Percentiles rank a stretch among this genome's conserved stretches.
Evolutionary conservation across 2,888 invertebrate species (phyloP).

Genomic region (Gisinianus flammeolus): DNA sequence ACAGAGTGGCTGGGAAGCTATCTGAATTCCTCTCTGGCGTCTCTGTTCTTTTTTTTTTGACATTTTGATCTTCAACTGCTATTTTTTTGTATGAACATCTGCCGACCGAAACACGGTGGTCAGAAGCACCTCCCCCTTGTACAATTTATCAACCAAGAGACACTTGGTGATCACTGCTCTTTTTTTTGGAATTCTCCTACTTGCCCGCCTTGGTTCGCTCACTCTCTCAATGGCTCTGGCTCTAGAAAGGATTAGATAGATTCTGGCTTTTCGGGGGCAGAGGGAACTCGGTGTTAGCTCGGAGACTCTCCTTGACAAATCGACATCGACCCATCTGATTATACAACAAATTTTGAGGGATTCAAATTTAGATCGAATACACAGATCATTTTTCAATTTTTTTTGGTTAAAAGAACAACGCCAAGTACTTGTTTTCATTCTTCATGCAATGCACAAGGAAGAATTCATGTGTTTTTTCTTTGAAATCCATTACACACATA

Average conservation of each 20-base stretch:
- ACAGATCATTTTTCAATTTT: not conserved
- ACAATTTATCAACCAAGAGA: slow-evolving; percentile 31
- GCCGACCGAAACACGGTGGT: slow-evolving; percentile 28
- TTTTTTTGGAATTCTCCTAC: slow-evolving; percentile 9
- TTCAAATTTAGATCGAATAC: not conserved
- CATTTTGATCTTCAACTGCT: slow-evolving; percentile 33
- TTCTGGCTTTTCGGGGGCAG: not conserved
- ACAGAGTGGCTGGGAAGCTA: slow-evolving; percentile 39
- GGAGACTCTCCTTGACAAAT: not conserved
- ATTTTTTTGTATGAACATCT: slow-evolving; percentile 28
- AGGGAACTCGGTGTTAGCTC: not conserved
- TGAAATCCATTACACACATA: not conserved
- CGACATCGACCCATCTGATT: not conserved
- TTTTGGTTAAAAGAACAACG: no score
- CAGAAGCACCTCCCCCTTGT: slow-evolving; percentile 35
- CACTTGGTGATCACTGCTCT: slow-evolving; percentile 35
- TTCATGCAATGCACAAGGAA: not conserved
- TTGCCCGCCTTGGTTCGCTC: not conserved
- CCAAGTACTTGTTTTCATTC: no score
- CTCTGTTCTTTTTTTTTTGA: slow-evolving; percentile 20
- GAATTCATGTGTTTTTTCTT: not conserved
- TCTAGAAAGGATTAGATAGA: not conserved
- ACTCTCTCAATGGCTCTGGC: not conserved
- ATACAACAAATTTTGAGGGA: not conserved
- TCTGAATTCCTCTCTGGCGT: slow-evolving; percentile 18